phyloP scores from a whole-genome alignment of 2,797 vertebrate species.

The Agapornis canus region DNA sequence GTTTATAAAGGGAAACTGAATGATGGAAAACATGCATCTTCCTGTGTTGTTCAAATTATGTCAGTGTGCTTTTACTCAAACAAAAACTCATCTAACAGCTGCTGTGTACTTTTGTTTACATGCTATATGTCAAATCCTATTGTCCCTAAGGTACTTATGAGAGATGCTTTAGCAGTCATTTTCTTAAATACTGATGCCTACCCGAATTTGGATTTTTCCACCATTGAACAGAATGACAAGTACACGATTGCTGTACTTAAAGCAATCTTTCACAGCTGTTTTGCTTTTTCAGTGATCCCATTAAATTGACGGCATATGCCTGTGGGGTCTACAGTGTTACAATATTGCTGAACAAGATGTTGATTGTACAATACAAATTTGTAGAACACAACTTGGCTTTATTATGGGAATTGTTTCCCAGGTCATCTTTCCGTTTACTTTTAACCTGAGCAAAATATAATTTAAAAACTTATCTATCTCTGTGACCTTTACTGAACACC shows the following conservation, averaged over 20 bases:
- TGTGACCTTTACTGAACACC: conserved; percentile 31
- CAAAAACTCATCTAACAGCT: conserved; percentile 78
- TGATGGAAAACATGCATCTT: not conserved
- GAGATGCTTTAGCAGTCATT: conserved; percentile 83
- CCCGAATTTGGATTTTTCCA: conserved; percentile 81
- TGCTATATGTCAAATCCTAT: conserved; percentile 77
- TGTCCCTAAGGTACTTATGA: conserved; percentile 79
- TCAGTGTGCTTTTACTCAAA: conserved; percentile 67
- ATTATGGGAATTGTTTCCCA: conserved; percentile 10
- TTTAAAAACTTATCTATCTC: not conserved
- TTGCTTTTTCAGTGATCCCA: conserved; percentile 81
- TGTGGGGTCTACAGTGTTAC: conserved; percentile 74
- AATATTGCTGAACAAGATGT: conserved; percentile 68
- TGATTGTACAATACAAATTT: conserved; percentile 68
- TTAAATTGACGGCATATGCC: conserved; percentile 83
- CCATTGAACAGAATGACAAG: conserved; percentile 88
- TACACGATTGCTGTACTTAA: conserved; percentile 87
- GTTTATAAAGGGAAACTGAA: conserved; percentile 16
- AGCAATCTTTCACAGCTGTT: conserved; percentile 87
- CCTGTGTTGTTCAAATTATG: conserved; percentile 25
- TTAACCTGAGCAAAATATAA: conserved; percentile 51
- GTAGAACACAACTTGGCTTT: conserved; percentile 57
- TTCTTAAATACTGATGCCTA: conserved; percentile 89
- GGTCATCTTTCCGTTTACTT: conserved; percentile 12
- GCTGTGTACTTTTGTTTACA: conserved; percentile 79